Conservation (phyloP, 1,140 invertebrate species). For the Drosophila sulfurigaster region DNA sequence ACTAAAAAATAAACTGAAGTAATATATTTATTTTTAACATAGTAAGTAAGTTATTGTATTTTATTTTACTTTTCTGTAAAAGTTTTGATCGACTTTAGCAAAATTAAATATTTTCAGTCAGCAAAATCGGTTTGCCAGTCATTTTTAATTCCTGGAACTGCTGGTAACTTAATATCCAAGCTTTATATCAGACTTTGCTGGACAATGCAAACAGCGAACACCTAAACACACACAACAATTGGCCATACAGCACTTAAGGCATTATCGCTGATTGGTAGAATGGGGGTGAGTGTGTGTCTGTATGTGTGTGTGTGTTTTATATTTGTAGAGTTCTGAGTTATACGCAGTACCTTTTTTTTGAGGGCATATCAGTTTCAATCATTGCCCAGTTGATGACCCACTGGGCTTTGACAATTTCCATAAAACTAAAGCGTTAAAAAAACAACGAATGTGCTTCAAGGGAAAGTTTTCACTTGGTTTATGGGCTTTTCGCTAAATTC, state of each 20-base stretch:
- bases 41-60: too few species aligned
- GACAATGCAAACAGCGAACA: constrained; percentile 39
- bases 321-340: background rate
- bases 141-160: constrained; percentile 6
- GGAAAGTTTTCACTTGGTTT: constrained; percentile 62
- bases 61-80: too few species aligned
- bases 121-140: background rate
- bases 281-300: background rate
- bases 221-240: constrained; percentile 59
- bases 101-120: too few species aligned
- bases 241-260: constrained; percentile 35
- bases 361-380: constrained; percentile 67
- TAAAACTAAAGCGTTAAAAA: constrained; percentile 66
- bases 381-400: constrained; percentile 53
- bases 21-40: too few species aligned
- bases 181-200: background rate
- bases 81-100: too few species aligned
- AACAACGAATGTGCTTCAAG: constrained; percentile 16
- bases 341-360: constrained; percentile 39
- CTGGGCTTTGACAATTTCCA: constrained; percentile 44
- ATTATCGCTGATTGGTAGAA: constrained; percentile 33
- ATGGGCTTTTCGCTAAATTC: constrained; percentile 56
- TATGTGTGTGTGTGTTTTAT: background rate
- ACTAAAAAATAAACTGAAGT: too few species aligned
- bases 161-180: constrained; percentile 21